phyloP scores from a whole-genome alignment of 1,140 invertebrate species.

The Bombus pascuorum region DNA sequence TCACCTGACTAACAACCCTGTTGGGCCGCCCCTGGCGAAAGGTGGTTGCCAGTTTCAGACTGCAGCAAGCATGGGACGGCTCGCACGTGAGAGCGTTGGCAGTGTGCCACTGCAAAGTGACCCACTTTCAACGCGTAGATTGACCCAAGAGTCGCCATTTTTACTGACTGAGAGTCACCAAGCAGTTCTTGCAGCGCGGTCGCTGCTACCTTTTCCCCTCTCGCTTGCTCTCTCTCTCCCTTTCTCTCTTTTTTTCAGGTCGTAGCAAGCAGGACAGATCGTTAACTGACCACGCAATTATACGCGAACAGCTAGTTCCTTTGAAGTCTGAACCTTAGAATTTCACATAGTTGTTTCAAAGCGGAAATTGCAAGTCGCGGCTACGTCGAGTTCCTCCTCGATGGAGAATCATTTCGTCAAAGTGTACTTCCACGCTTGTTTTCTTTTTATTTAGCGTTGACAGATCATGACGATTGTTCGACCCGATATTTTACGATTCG shows the following conservation, averaged over 20 bases:
- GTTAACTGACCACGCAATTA: constrained; percentile 54
- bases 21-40: background rate
- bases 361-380: constrained; percentile 23
- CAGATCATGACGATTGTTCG: background rate
- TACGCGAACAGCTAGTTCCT: constrained; percentile 38
- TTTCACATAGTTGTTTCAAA: constrained; percentile 10
- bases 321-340: constrained; percentile 17
- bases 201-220: constrained; percentile 5
- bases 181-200: constrained; percentile 25
- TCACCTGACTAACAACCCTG: constrained; percentile 14
- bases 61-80: constrained; percentile 56
- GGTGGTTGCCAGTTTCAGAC: constrained; percentile 37
- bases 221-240: background rate
- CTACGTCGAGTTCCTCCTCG: too few relatives aligned
- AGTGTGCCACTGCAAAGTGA: constrained; percentile 70
- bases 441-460: background rate
- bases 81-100: constrained; percentile 75
- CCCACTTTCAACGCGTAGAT: constrained; percentile 73
- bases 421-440: background rate
- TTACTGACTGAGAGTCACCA: constrained; percentile 44
- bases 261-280: constrained; percentile 43
- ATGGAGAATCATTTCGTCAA: background rate
- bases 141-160: constrained; percentile 69
- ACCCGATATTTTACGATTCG: background rate
- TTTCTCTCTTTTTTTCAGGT: constrained; percentile 46